phyloP scores from a whole-genome alignment of 2,888 invertebrate species.

The Hydroisotoma schaefferi region DNA sequence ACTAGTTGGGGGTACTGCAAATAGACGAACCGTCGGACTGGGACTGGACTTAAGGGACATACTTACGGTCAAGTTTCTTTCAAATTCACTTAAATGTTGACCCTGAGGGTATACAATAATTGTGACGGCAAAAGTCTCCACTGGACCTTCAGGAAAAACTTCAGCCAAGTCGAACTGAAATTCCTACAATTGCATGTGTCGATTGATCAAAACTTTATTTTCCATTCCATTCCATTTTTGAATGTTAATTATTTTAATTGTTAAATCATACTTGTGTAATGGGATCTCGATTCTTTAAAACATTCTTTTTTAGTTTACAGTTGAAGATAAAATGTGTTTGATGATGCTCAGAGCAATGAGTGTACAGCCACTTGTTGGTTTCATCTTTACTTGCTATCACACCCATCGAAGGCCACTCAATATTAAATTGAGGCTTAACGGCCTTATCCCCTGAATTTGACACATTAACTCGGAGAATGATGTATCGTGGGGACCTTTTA shows the following conservation, averaged over 20 bases:
- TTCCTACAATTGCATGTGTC: too few relatives aligned
- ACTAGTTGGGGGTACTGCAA: background rate
- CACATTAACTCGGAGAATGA: constrained; percentile 11
- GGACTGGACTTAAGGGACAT: background rate
- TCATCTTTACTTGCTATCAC: background rate
- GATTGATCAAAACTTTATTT: too few relatives aligned
- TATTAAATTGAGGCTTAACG: background rate
- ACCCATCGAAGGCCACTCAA: constrained; percentile 13
- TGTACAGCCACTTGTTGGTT: background rate
- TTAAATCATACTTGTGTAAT: background rate
- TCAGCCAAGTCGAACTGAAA: background rate
- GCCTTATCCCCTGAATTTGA: constrained; percentile 19
- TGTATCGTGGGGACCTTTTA: background rate
- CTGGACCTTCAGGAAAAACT: background rate
- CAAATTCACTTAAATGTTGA: background rate
- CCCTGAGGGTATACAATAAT: background rate
- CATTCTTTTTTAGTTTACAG: background rate
- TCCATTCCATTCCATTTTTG: background rate
- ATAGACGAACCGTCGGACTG: background rate
- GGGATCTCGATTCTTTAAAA: background rate
- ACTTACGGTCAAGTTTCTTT: background rate
- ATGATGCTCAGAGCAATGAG: background rate
- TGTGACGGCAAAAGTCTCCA: background rate
- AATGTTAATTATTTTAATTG: background rate
- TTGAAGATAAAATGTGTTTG: background rate